These are phyloP conservation scores for Pseudois nayaur DNA, from an alignment of 2,113 vertebrate species.

Conservation along the genomic window DNA sequence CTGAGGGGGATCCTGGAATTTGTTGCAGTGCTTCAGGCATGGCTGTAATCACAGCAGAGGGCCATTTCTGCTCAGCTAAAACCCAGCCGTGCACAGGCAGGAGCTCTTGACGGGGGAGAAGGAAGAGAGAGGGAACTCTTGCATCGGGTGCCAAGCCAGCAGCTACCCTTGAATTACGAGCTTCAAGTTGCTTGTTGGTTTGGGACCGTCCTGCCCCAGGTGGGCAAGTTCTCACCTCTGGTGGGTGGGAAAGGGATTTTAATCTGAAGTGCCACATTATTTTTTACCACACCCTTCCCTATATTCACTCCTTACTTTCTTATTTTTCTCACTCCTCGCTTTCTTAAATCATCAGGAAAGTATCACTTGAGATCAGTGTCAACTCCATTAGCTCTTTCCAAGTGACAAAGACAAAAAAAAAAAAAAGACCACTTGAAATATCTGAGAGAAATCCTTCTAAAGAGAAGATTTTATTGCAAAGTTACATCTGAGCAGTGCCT, in stretches of 20 bases:
- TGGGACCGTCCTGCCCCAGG: background rate
- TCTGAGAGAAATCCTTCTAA: slow-evolving; percentile 46
- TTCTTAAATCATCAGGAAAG: slow-evolving; percentile 36
- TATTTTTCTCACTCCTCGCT: background rate
- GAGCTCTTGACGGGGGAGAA: background rate
- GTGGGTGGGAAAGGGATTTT: background rate
- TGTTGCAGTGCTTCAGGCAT: background rate
- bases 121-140: background rate
- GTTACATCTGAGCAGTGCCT: slow-evolving; percentile 42
- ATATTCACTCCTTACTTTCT: background rate
- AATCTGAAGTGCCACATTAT: background rate
- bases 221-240: background rate
- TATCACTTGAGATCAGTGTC: slow-evolving; percentile 40
- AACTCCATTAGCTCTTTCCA: slow-evolving; percentile 22
- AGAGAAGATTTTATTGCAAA: slow-evolving; percentile 56
- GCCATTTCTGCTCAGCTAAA: background rate
- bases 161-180: background rate
- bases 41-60: background rate
- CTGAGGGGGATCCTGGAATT: slow-evolving; percentile 2
- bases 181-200: background rate
- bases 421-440: slow-evolving; percentile 42
- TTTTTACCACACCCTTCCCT: background rate
- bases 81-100: background rate
- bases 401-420: background rate
- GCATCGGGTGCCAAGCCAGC: background rate